Conservation (phyloP, 2,113 vertebrate genomes). For the Nothoprocta pentlandii region DNA sequence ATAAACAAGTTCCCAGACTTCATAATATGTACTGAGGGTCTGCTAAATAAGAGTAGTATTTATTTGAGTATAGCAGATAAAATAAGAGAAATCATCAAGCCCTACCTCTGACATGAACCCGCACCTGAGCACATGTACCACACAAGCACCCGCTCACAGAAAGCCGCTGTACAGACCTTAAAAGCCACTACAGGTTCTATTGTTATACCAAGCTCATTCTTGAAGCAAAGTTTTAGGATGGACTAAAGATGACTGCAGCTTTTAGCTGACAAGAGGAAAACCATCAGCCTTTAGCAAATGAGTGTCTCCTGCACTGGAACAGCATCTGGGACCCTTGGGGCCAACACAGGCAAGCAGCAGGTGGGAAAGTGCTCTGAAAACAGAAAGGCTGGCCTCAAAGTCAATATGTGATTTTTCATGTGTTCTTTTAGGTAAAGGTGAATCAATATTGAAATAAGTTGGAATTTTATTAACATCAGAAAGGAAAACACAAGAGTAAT, state of each 20-base stretch:
- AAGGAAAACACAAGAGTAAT: not conserved
- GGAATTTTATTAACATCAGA: not conserved
- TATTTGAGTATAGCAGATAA: not conserved
- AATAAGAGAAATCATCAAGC: not conserved
- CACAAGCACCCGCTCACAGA: not conserved
- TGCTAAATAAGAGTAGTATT: not conserved
- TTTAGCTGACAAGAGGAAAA: too few species aligned
- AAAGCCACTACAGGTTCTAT: not conserved
- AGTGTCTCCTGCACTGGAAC: not conserved
- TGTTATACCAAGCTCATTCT: not conserved
- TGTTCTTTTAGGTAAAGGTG: not conserved
- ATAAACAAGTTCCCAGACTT: not conserved
- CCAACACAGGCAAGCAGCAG: not conserved
- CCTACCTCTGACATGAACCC: not conserved
- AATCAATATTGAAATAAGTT: not conserved
- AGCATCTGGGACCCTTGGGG: not conserved
- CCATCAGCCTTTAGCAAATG: too few species aligned
- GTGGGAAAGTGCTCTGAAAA: not conserved
- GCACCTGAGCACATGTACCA: rapidly evolving
- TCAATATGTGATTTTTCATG: not conserved
- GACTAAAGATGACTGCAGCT: not conserved
- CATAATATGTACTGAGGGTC: not conserved
- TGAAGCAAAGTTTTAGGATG: not conserved
- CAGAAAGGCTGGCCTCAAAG: not conserved
- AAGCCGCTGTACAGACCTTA: not conserved